These are phyloP conservation scores for Pseudopodoces humilis DNA, from an alignment of 2,113 vertebrate species.

Conservation along the genomic window DNA sequence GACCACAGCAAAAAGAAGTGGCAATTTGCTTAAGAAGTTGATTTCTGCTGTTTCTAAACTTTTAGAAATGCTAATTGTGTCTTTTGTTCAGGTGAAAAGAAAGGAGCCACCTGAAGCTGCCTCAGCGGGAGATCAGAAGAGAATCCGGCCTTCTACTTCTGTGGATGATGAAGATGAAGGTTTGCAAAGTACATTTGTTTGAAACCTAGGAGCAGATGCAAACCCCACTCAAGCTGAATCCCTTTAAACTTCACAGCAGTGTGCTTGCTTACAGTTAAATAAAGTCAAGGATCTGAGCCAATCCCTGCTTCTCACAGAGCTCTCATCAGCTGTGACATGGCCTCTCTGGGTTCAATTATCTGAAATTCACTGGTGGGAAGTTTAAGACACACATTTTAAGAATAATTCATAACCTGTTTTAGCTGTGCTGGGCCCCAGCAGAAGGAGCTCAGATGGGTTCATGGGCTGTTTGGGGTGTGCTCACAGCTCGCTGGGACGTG, in stretches of 20 bases:
- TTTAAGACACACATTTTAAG: neutral
- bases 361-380: neutral
- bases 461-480: neutral
- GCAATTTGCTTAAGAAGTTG: slow-evolving; percentile 44
- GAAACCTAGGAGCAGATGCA: slow-evolving; percentile 20
- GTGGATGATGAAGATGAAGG: slow-evolving; percentile 98
- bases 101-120: slow-evolving; percentile 93
- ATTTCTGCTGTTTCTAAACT: slow-evolving; percentile 37
- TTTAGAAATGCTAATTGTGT: slow-evolving; percentile 60
- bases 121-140: slow-evolving; percentile 87
- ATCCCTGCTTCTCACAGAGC: neutral
- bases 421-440: slow-evolving; percentile 8
- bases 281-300: slow-evolving; percentile 17
- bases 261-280: neutral
- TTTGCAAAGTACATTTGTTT: slow-evolving; percentile 60
- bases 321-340: neutral
- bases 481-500: neutral
- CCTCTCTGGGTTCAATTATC: neutral
- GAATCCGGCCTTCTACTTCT: slow-evolving; percentile 88
- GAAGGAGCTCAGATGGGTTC: slow-evolving; percentile 45
- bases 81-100: slow-evolving; percentile 88
- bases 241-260: slow-evolving; percentile 34
- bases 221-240: neutral
- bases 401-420: neutral
- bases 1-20: neutral